Percentiles rank a stretch among this genome's conserved stretches.
These are phyloP conservation scores for Liodrosophila aerea DNA, from an alignment of 2,888 invertebrate species.

Conservation along the genomic window DNA sequence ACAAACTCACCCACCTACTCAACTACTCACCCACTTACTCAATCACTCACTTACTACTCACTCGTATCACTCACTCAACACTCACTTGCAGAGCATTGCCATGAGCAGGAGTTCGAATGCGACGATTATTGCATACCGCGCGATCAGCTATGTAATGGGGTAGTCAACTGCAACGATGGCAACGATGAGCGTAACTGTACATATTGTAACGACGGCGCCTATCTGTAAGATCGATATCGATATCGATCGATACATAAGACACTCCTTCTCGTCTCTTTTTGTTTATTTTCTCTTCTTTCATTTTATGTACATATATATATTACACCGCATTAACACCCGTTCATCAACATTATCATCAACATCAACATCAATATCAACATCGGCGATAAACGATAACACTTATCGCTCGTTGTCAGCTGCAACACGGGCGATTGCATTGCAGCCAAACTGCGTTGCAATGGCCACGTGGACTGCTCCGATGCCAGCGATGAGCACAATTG, in stretches of 20 bases:
- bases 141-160: conserved; percentile 83
- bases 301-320: conserved; percentile 6
- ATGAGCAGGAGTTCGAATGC: conserved; percentile 84
- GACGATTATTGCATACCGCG: conserved; percentile 86
- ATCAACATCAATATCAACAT: conserved; percentile 15
- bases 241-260: conserved; percentile 10
- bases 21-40: conserved; percentile 2
- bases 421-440: conserved; percentile 86
- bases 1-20: conserved; percentile 8
- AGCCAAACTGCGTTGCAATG: conserved; percentile 85
- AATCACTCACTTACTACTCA: conserved; percentile 5
- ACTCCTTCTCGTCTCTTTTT: neutral
- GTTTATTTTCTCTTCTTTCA: conserved; percentile 16
- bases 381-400: conserved; percentile 28
- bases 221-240: conserved; percentile 78
- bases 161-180: conserved; percentile 84
- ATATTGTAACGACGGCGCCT: conserved; percentile 79
- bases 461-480: conserved; percentile 83
- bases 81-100: conserved; percentile 78
- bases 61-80: conserved; percentile 15
- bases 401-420: conserved; percentile 80
- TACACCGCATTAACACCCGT: conserved; percentile 16
- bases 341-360: conserved; percentile 25
- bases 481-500: conserved; percentile 87
- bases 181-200: conserved; percentile 83